Evolutionary conservation across 2,797 vertebrate genomes (phyloP).

Genomic region (Neosilurus mollespiculum): DNA sequence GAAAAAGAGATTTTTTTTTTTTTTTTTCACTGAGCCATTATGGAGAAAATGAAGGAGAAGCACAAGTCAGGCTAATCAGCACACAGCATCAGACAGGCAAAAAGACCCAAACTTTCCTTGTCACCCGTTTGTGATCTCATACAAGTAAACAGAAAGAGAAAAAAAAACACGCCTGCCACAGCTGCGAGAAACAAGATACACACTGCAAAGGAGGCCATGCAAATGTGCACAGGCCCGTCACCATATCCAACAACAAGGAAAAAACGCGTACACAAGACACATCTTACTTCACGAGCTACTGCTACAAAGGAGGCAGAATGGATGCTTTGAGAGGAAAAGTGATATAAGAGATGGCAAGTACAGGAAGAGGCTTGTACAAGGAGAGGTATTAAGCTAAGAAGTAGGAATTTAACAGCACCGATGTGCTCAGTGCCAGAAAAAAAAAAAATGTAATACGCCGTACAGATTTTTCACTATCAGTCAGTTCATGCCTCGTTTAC

Average conservation of each 20-base stretch:
- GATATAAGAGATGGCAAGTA: slow-evolving; percentile 54
- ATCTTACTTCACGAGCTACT: slow-evolving; percentile 43
- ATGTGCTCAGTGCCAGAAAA: background rate
- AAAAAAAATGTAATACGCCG: background rate
- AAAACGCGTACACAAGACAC: slow-evolving; percentile 37
- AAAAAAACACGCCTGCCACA: slow-evolving; percentile 59
- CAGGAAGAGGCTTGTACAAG: slow-evolving; percentile 24
- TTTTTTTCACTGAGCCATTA: slow-evolving; percentile 49
- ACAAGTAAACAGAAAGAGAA: slow-evolving; percentile 54
- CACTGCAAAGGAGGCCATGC: slow-evolving; percentile 64
- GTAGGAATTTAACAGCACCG: slow-evolving; percentile 50
- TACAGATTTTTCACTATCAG: slow-evolving; percentile 29
- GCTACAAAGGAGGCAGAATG: slow-evolving; percentile 37
- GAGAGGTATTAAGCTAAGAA: slow-evolving; percentile 54
- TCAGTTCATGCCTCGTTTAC: slow-evolving; percentile 65
- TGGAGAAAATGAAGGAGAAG: slow-evolving; percentile 56
- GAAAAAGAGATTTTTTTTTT: slow-evolving; percentile 41
- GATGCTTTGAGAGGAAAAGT: slow-evolving; percentile 56
- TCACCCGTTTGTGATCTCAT: slow-evolving; percentile 75
- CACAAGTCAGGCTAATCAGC: slow-evolving; percentile 47
- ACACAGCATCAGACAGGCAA: slow-evolving; percentile 57
- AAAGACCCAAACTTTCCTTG: slow-evolving; percentile 70
- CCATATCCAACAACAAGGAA: slow-evolving; percentile 47
- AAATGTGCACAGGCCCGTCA: slow-evolving; percentile 61
- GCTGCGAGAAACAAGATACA: slow-evolving; percentile 59